Evolutionary conservation across 2,888 invertebrate species (phyloP).

Genomic region (Herminia tarsipennalis): DNA sequence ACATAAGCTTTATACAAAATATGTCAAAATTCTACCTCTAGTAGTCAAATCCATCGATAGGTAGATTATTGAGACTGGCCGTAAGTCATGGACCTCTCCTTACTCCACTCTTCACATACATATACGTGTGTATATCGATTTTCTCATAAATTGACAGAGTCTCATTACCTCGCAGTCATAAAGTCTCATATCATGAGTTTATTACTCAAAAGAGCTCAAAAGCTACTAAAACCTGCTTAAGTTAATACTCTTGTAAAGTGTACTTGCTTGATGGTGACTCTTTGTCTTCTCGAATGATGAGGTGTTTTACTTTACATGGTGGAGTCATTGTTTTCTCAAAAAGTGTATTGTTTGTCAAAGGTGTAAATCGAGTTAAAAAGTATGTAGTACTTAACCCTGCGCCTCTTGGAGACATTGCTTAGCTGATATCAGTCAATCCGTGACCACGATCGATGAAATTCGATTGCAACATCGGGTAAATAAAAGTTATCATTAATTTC

Average conservation of each 20-base stretch:
- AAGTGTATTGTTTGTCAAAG: neutral
- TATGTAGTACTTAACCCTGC: too few species aligned
- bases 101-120: neutral
- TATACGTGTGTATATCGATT: conserved; percentile 16
- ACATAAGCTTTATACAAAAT: too few species aligned
- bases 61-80: too few species aligned
- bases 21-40: too few species aligned
- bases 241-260: conserved; percentile 7
- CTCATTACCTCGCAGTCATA: conserved; percentile 23
- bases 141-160: conserved; percentile 20
- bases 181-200: conserved; percentile 17
- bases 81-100: too few species aligned
- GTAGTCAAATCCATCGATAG: too few species aligned
- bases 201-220: conserved; percentile 6
- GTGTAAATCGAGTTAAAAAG: neutral
- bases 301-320: neutral
- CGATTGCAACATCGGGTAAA: too few species aligned
- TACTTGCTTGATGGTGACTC: neutral
- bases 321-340: neutral
- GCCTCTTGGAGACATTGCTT: too few species aligned
- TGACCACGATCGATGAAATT: too few species aligned
- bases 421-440: too few species aligned
- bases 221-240: conserved; percentile 2
- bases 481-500: too few species aligned
- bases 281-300: neutral